Evolutionary conservation across 2,888 invertebrate genomes (phyloP), one percentile per base, ranked within the genome.

Genomic region (Calliopum simillimum): DNA sequence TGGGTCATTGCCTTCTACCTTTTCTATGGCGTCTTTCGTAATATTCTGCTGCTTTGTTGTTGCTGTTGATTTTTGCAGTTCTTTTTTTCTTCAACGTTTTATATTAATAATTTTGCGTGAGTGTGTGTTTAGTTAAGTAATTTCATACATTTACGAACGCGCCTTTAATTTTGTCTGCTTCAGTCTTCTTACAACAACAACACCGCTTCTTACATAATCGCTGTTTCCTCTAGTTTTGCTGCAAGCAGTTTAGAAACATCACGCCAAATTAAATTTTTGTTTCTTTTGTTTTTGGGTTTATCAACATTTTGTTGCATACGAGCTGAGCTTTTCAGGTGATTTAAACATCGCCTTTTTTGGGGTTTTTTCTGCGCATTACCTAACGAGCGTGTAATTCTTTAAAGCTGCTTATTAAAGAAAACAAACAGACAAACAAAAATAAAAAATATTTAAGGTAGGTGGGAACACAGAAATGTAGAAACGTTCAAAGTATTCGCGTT

Each of bases 1-100:
- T 49, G 23, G 67, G 67, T 67, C 67, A 67, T 59, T 67, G 67
- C 58, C 67, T 67, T 41, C 46, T 59, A 49, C 19, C 21, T 33
- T 14, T 61, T 43, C 41, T 64, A 53, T 19, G 51, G 33, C 13
- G 44, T 44, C 46, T 61, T 44, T 61, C 43, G 61, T 46, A 44
- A 61, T 61, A 13, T 16, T 44, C 19, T 49, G 33, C 51, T 23
- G 33, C 5, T 33, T 33, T 33, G n/a, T n/a, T n/a, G n/a, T 33
- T 33, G 33, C 33, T 8, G 33, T 33, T 33, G 5, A 33, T 33
- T 33, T 8, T 14, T 21, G 46, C 16, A 44, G 21, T 44, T 12
- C 46, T 46, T 23, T 61, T 61, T 44, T 13, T 59, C 11, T 19
- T 59, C 12, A 4, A 13, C 25, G 14, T 13, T 21, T 56, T 21